phyloP scores from a whole-genome alignment of 2,113 vertebrate species.

The Australoheros scitulus region DNA sequence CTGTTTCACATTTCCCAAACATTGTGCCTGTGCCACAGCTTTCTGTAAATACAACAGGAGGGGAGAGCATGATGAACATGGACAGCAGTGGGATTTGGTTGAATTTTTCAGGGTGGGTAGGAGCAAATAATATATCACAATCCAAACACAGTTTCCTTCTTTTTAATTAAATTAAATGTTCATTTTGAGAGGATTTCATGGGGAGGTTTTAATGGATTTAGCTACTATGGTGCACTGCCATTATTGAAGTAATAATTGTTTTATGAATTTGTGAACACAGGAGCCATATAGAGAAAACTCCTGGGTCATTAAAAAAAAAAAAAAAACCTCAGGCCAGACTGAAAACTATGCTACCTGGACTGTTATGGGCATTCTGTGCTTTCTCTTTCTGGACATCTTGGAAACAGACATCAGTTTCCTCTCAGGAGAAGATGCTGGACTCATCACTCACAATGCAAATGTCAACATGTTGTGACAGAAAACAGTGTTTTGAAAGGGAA shows the following conservation, averaged over 20 bases:
- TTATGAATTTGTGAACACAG: background rate
- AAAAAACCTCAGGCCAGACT: background rate
- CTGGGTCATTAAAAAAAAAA: background rate
- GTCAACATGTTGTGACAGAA: slow-evolving; percentile 22
- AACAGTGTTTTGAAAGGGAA: slow-evolving; percentile 16
- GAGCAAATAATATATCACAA: background rate
- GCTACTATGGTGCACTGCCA: background rate
- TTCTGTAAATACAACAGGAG: slow-evolving; percentile 29
- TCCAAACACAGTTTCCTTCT: background rate
- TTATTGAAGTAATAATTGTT: background rate
- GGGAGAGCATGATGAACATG: background rate
- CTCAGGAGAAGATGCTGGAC: background rate
- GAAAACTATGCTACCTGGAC: slow-evolving; percentile 1
- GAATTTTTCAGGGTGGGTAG: background rate
- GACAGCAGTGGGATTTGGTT: background rate
- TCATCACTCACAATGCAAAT: slow-evolving; percentile 40
- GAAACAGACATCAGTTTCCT: slow-evolving; percentile 26
- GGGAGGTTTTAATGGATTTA: background rate
- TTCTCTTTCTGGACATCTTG: slow-evolving; percentile 8
- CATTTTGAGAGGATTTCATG: background rate
- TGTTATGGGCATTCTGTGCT: background rate
- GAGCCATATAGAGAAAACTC: background rate
- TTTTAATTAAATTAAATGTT: slow-evolving; percentile 14
- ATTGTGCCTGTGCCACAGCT: background rate
- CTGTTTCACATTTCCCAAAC: slow-evolving; percentile 12